Conservation (phyloP, 2,797 vertebrate genomes). For the Periparus ater region DNA sequence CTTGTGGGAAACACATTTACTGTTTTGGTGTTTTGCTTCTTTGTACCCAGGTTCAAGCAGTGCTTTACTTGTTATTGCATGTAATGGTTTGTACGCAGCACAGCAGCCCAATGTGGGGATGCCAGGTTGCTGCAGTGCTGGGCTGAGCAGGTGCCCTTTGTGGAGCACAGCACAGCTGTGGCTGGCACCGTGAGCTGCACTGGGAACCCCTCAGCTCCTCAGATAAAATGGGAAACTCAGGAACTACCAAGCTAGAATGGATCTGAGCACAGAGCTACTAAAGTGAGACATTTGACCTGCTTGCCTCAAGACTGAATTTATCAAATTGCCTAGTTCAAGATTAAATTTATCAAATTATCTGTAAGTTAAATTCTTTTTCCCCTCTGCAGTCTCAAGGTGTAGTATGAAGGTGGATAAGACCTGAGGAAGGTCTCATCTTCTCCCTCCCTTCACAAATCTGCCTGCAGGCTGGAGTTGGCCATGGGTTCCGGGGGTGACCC, state of each 20-base stretch:
- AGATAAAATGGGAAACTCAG: not conserved
- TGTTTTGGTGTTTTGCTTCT: slow-evolving; percentile 36
- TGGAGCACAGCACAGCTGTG: not conserved
- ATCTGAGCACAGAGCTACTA: not conserved
- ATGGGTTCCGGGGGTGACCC: not conserved
- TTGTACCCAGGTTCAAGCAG: slow-evolving; percentile 50
- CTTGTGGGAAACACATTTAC: slow-evolving; percentile 43
- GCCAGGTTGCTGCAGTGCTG: not conserved
- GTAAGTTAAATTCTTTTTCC: not conserved
- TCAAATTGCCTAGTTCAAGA: not conserved
- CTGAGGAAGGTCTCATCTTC: not conserved
- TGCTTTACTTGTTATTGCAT: not conserved
- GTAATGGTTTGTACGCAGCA: not conserved
- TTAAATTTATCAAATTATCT: not conserved
- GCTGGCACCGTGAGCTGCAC: rapidly evolving
- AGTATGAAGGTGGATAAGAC: not conserved
- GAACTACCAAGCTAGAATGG: not conserved
- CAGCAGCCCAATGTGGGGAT: not conserved
- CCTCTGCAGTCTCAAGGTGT: not conserved
- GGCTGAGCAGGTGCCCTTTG: not conserved
- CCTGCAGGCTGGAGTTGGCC: not conserved
- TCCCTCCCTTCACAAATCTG: not conserved
- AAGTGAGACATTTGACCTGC: not conserved
- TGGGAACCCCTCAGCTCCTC: no score
- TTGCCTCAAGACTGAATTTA: not conserved